phyloP scores from a whole-genome alignment of 2,797 vertebrate genomes.

The Leptodactylus fallax region DNA sequence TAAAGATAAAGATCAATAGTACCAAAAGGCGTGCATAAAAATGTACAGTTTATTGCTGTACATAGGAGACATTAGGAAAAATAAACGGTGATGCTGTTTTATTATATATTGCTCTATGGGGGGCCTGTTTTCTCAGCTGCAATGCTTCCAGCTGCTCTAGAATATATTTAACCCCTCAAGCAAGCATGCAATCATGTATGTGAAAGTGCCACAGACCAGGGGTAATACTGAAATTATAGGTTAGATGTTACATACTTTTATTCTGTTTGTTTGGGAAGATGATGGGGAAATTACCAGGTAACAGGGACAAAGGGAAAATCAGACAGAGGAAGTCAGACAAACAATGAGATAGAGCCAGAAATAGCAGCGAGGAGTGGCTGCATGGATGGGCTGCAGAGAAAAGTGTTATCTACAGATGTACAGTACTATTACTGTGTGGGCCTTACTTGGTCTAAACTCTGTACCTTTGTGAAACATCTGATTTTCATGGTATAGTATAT shows the following conservation, averaged over 20 bases:
- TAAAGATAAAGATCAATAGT: neutral
- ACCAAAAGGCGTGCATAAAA: neutral
- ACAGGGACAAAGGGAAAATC: conserved; percentile 37
- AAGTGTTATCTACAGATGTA: conserved; percentile 16
- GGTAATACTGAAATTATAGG: conserved; percentile 4
- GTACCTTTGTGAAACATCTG: neutral
- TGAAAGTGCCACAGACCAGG: neutral
- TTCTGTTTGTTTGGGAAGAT: conserved; percentile 21
- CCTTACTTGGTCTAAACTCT: neutral
- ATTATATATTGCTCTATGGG: neutral
- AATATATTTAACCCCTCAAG: neutral
- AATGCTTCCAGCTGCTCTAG: neutral
- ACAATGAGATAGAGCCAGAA: conserved; percentile 36
- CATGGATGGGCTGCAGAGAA: neutral
- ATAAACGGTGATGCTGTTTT: neutral
- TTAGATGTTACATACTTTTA: neutral
- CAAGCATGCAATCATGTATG: neutral
- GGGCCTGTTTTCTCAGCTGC: conserved; percentile 25
- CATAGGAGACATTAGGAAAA: neutral
- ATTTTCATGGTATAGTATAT: neutral
- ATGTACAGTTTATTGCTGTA: neutral
- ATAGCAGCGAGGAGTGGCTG: conserved; percentile 29
- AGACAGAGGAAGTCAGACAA: conserved; percentile 50
- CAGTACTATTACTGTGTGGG: neutral
- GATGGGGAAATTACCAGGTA: conserved; percentile 49